phyloP scores from a whole-genome alignment of 2,797 vertebrate species.

The Falco concolor region DNA sequence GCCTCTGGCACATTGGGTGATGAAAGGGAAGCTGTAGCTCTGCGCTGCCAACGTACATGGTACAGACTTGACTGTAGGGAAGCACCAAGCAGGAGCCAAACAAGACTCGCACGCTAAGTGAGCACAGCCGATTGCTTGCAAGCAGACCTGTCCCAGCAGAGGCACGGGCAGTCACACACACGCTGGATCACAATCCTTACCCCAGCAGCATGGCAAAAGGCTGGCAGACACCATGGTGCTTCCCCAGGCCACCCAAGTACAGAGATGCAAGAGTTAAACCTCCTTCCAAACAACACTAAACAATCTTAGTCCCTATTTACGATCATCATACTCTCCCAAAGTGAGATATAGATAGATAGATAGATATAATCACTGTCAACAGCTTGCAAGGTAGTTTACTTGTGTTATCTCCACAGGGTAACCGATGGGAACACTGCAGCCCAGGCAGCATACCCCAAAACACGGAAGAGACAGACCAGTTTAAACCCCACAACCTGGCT shows the following conservation, averaged over 20 bases:
- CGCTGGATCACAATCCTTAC: not conserved
- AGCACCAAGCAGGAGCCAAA: not conserved
- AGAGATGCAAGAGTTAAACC: not conserved
- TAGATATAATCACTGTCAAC: not conserved
- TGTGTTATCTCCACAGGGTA: not conserved
- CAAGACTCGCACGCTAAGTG: accelerated
- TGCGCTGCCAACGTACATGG: accelerated
- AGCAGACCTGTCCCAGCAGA: not conserved
- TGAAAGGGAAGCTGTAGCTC: not conserved
- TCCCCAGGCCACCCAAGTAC: not conserved
- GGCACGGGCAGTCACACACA: accelerated
- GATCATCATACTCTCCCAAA: not conserved
- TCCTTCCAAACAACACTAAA: not conserved
- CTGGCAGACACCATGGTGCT: not conserved
- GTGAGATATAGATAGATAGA: not conserved
- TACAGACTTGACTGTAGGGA: not conserved
- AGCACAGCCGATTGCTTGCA: not conserved
- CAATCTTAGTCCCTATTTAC: not conserved
- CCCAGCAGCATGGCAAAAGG: not conserved
- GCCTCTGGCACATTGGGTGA: accelerated
- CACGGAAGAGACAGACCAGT: not conserved
- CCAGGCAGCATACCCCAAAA: not conserved
- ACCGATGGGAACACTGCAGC: not conserved
- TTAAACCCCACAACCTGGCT: not conserved
- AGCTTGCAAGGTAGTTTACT: not conserved